A percentile compares a stretch with the other conserved stretches of the same genome.
These are phyloP conservation scores for Chionodraco myersi DNA, from an alignment of 2,113 vertebrate species.

Conservation along the genomic window DNA sequence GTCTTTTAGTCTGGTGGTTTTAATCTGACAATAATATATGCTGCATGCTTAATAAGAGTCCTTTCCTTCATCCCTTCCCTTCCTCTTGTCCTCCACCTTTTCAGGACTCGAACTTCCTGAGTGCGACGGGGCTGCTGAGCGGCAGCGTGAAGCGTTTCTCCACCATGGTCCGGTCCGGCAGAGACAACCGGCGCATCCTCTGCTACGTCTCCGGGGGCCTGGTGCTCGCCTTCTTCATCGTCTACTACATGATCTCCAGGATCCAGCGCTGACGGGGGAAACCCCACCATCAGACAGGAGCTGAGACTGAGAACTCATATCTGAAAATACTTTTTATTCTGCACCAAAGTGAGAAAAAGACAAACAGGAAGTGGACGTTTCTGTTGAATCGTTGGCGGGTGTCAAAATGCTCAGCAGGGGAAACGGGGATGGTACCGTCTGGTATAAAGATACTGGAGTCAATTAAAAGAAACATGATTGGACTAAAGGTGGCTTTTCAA, in stretches of 20 bases:
- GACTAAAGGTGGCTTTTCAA: no score
- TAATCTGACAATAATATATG: no score
- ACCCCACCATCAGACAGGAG: not conserved
- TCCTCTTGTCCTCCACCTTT: constrained; percentile 5
- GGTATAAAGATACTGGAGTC: no score
- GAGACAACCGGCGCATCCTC: constrained; percentile 92
- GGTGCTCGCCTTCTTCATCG: constrained; percentile 89
- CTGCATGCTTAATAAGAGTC: not conserved
- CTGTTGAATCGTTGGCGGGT: not conserved
- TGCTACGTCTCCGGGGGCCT: constrained; percentile 89
- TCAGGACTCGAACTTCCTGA: constrained; percentile 94
- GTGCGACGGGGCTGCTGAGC: constrained; percentile 90
- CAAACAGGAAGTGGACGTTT: constrained; percentile 10
- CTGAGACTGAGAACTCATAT: constrained; percentile 12
- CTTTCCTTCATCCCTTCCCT: no score
- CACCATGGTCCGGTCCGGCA: constrained; percentile 89
- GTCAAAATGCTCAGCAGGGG: not conserved
- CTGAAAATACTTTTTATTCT: constrained; percentile 5
- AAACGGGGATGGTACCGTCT: no score
- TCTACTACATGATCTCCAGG: constrained; percentile 90
- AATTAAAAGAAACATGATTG: no score
- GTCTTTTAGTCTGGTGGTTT: no score
- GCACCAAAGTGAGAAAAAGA: constrained; percentile 27
- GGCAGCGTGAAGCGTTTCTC: constrained; percentile 97
- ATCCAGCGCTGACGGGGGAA: constrained; percentile 82